These are phyloP conservation scores for Centrocercus urophasianus DNA, from an alignment of 2,113 vertebrate genomes.

Conservation along the genomic window DNA sequence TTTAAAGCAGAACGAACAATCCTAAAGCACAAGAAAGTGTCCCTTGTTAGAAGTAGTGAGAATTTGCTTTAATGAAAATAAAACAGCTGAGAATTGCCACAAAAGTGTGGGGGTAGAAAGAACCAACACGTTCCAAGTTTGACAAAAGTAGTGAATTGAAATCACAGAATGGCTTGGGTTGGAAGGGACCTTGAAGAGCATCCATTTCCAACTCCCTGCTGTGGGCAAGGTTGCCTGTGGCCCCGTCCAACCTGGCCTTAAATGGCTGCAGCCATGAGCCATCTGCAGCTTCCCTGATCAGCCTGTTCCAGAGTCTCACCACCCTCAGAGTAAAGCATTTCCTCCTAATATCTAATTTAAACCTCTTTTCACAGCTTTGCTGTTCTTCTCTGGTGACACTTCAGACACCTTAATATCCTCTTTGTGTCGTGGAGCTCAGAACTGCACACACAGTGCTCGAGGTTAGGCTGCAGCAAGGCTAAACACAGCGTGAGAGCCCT, in stretches of 20 bases:
- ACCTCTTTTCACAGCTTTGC: neutral
- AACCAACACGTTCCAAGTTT: neutral
- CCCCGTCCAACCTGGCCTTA: too few species aligned
- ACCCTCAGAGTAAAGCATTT: too few species aligned
- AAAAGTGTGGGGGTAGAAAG: neutral
- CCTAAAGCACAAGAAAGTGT: neutral
- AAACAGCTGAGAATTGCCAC: neutral
- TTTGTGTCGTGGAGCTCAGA: neutral
- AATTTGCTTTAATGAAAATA: neutral
- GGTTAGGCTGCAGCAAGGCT: neutral
- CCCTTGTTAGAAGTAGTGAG: neutral
- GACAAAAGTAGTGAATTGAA: neutral
- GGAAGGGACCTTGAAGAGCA: too few species aligned
- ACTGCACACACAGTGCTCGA: neutral
- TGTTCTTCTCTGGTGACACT: neutral
- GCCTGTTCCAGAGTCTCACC: too few species aligned
- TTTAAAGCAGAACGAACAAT: neutral
- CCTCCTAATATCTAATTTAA: too few species aligned
- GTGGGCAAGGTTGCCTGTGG: too few species aligned
- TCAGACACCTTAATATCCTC: neutral
- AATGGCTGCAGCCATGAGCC: too few species aligned
- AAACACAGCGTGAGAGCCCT: neutral
- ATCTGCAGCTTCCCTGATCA: too few species aligned
- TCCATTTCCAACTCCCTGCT: too few species aligned
- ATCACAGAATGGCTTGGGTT: too few species aligned